phyloP scores from a whole-genome alignment of 2,797 vertebrate species.

The Enteromius mattozi region DNA sequence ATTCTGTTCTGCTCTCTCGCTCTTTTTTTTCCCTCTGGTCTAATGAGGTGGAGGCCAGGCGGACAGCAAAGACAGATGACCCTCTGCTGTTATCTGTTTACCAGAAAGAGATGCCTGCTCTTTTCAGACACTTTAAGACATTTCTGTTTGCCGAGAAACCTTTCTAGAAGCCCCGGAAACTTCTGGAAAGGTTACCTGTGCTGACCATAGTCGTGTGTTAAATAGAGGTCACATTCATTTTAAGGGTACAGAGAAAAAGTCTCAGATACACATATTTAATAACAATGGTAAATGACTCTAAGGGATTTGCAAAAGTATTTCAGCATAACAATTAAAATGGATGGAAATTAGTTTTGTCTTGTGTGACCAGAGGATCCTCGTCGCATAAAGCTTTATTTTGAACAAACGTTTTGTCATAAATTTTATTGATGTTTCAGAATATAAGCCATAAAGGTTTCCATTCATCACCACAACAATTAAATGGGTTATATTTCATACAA shows the following conservation, averaged over 20 bases:
- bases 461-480: background rate
- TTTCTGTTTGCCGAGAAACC: background rate
- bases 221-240: background rate
- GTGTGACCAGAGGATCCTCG: background rate
- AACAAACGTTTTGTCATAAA: background rate
- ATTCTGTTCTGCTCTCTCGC: background rate
- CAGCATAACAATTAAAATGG: background rate
- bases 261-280: background rate
- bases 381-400: background rate
- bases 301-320: background rate
- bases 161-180: background rate
- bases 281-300: background rate
- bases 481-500: too few species aligned
- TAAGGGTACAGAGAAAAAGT: background rate
- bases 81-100: conserved; percentile 33
- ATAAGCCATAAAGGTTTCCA: background rate
- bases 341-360: background rate
- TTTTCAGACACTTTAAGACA: conserved; percentile 18
- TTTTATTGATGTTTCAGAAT: background rate
- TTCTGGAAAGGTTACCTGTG: background rate
- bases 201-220: background rate
- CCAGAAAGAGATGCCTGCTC: conserved; percentile 22
- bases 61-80: conserved; percentile 37
- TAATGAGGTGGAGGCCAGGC: conserved; percentile 38
- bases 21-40: conserved; percentile 5